Evolutionary conservation across 2,797 vertebrate species (phyloP).

Genomic region (Petrocephalus schoutedeni): DNA sequence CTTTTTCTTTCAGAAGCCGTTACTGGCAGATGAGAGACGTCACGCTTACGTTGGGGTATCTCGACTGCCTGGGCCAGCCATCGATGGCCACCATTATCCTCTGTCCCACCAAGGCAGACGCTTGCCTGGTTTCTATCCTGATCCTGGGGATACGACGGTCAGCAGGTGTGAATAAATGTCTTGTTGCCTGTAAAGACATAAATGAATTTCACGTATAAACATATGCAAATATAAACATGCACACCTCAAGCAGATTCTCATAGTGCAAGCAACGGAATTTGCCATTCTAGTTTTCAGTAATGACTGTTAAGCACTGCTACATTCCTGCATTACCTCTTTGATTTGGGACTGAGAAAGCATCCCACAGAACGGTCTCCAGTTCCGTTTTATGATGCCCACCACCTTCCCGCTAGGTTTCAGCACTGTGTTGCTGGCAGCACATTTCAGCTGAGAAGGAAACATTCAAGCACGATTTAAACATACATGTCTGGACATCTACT

Average conservation of each 20-base stretch:
- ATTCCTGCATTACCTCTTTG: constrained; percentile 65
- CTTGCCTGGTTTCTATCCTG: constrained; percentile 90
- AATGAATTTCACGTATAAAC: neutral
- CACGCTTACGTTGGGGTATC: constrained; percentile 89
- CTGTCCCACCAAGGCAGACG: constrained; percentile 74
- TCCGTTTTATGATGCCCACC: constrained; percentile 93
- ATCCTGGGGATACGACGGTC: constrained; percentile 89
- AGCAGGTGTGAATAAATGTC: constrained; percentile 92
- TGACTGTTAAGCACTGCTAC: neutral
- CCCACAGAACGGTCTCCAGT: constrained; percentile 92
- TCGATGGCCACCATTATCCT: constrained; percentile 95
- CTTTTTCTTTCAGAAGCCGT: neutral
- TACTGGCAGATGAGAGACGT: neutral
- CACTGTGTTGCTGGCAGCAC: constrained; percentile 52
- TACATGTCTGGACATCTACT: neutral
- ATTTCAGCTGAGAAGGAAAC: constrained; percentile 62
- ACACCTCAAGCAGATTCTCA: neutral
- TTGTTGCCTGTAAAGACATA: constrained; percentile 69
- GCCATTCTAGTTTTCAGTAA: neutral
- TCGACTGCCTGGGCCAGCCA: constrained; percentile 91
- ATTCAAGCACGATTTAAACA: neutral
- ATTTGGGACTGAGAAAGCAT: constrained; percentile 87
- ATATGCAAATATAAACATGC: neutral
- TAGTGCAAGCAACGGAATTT: neutral
- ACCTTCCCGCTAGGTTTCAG: constrained; percentile 80